phyloP scores from a whole-genome alignment of 2,888 invertebrate species.

The Ectemnius continuus region DNA sequence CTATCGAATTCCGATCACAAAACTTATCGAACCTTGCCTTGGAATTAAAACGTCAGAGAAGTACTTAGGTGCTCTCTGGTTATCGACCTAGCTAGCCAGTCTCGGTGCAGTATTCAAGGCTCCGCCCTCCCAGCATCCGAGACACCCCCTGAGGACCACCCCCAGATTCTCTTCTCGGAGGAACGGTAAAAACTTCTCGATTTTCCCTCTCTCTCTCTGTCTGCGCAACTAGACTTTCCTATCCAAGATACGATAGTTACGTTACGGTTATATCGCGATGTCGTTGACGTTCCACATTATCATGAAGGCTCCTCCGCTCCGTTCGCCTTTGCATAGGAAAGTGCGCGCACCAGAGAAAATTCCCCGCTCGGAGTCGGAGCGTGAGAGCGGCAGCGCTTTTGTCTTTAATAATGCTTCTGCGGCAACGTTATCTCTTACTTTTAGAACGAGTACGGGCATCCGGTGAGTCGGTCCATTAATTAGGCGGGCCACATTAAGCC shows the following conservation, averaged over 20 bases:
- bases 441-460: slow-evolving; percentile 66
- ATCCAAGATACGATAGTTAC: no score
- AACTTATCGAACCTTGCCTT: neutral
- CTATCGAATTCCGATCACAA: neutral
- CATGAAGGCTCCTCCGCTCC: no score
- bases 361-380: slow-evolving; percentile 4
- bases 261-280: no score
- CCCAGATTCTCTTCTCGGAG: slow-evolving; percentile 55
- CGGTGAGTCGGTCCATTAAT: slow-evolving; percentile 77
- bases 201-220: neutral
- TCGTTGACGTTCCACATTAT: no score
- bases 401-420: slow-evolving; percentile 69
- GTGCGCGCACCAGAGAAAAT: slow-evolving; percentile 22
- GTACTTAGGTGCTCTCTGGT: slow-evolving; percentile 37
- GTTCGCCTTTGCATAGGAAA: neutral
- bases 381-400: slow-evolving; percentile 57
- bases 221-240: no score
- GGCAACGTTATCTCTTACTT: slow-evolving; percentile 74
- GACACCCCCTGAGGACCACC: slow-evolving; percentile 73
- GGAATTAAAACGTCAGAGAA: slow-evolving; percentile 16
- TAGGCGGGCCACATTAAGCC: slow-evolving; percentile 77
- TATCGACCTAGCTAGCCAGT: slow-evolving; percentile 68
- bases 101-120: slow-evolving; percentile 70
- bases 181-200: slow-evolving; percentile 39
- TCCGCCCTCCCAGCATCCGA: slow-evolving; percentile 74